Conservation (phyloP, 2,797 vertebrate genomes). For the Nyctibius grandis region DNA sequence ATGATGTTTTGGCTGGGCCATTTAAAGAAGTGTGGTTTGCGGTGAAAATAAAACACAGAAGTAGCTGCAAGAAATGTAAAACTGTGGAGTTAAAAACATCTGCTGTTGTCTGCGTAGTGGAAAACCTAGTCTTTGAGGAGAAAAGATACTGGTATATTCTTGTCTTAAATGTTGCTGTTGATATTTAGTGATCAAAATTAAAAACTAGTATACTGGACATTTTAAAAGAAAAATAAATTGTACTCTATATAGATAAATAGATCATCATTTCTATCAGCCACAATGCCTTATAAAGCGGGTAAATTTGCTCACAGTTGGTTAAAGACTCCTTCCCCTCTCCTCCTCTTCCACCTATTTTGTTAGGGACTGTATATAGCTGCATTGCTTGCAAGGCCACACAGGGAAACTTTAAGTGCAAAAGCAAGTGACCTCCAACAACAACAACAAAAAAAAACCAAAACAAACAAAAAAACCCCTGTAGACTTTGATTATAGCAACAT, state of each 20-base stretch:
- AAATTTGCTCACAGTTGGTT: neutral
- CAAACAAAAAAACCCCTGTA: neutral
- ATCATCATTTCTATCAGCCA: neutral
- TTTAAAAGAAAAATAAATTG: neutral
- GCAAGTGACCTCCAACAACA: neutral
- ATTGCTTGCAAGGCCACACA: rapidly evolving
- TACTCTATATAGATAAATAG: neutral
- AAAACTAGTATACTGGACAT: neutral
- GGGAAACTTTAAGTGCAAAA: neutral
- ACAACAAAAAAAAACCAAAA: neutral
- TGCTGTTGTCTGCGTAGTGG: neutral
- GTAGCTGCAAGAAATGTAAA: neutral
- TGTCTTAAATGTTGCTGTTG: neutral
- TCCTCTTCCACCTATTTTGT: neutral
- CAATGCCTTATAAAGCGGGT: neutral
- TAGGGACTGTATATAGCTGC: neutral
- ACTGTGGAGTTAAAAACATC: neutral
- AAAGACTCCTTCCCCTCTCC: neutral
- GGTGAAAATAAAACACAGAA: neutral
- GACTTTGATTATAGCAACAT: neutral
- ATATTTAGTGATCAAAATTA: neutral
- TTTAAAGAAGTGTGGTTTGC: neutral
- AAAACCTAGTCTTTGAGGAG: neutral
- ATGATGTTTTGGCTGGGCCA: neutral
- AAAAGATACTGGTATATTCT: neutral